Base-by-base conservation (phyloP, 2,888 invertebrate genomes). In the Phania funesta region DNA sequence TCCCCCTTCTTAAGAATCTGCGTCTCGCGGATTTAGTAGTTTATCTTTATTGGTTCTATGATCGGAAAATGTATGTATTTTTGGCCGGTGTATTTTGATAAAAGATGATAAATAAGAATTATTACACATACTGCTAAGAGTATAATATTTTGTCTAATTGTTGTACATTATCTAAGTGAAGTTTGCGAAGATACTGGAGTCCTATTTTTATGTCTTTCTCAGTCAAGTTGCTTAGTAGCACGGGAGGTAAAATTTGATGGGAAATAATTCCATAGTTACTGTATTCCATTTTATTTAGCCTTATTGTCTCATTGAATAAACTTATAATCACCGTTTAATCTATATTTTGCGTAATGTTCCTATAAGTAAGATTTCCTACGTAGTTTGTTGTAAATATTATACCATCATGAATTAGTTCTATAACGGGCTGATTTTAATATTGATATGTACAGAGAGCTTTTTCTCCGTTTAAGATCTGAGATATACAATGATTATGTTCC, bases 311-410 rank as follows among this genome's bases (percentile, higher is more conserved):
- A 48, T 54, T 71, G 16, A 46, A 48, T 44, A 44, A 70, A 54
- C 44, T 58, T 32, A 71, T 44, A 29, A 71, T n/a, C 38, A 70
- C 50, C 26, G 68, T 70, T 26, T 56, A 58, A 29, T 71, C 54
- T 29, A 67, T 46, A n/a, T 20, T 56, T 41, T 70, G 70, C 13
- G 70, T 52, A 5, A 22, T 54, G 18, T 56, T 56, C 2, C 56
- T 52, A 16, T 52, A 52, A 52, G 52, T 52, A 16, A 56, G 56
- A 20, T 26, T 56, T 56, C 58, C 48, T 24, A 3, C 38, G 24
- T 22, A 38, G n/a, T 58, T 58, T 7, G 58, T 38, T 38, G 20
- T 32, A 20, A 54, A 54, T 32, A 54, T 54, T 32, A 32, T 32
- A 32, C 54, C 54, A 20, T 54, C 54, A 32, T 32, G 35, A 38